Percentiles rank a stretch among this genome's conserved stretches.
Conservation (phyloP, 2,888 invertebrate species). For the Linnaemya tessellans region DNA sequence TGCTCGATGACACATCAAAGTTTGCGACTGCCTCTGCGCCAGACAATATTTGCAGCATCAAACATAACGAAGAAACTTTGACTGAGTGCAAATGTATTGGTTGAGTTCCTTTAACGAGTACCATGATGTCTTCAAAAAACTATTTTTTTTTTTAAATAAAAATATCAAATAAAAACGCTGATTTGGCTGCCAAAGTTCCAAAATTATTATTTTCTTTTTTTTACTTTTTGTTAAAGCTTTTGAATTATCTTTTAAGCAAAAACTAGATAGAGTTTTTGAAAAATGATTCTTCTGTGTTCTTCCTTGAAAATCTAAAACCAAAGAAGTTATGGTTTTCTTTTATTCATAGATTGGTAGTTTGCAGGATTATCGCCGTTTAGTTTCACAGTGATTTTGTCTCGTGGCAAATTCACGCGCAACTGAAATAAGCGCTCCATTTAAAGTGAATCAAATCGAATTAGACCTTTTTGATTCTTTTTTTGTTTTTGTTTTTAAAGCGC, state of each 20-base stretch:
- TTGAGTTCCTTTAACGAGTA: slow-evolving; percentile 40
- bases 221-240: background rate
- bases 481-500: slow-evolving; percentile 35
- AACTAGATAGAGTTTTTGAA: slow-evolving; percentile 39
- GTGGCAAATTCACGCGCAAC: slow-evolving; percentile 80
- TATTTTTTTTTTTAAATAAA: background rate
- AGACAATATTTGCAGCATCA: slow-evolving; percentile 54
- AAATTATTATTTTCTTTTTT: background rate
- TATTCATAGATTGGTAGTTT: background rate
- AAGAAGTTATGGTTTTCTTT: background rate
- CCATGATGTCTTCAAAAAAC: slow-evolving; percentile 22
- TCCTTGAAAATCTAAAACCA: background rate
- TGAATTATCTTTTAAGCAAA: slow-evolving; percentile 5
- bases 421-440: slow-evolving; percentile 51
- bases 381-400: slow-evolving; percentile 76
- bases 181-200: slow-evolving; percentile 25
- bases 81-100: slow-evolving; percentile 20
- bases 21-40: slow-evolving; percentile 74
- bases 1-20: slow-evolving; percentile 83
- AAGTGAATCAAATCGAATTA: slow-evolving; percentile 50
- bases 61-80: slow-evolving; percentile 29
- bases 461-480: background rate
- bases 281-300: background rate
- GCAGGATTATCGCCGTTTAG: slow-evolving; percentile 39
- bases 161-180: slow-evolving; percentile 40